A percentile compares a stretch with the other conserved stretches of the same genome.
Evolutionary conservation across 2,113 vertebrate genomes (phyloP).

Genomic region (Parus major): DNA sequence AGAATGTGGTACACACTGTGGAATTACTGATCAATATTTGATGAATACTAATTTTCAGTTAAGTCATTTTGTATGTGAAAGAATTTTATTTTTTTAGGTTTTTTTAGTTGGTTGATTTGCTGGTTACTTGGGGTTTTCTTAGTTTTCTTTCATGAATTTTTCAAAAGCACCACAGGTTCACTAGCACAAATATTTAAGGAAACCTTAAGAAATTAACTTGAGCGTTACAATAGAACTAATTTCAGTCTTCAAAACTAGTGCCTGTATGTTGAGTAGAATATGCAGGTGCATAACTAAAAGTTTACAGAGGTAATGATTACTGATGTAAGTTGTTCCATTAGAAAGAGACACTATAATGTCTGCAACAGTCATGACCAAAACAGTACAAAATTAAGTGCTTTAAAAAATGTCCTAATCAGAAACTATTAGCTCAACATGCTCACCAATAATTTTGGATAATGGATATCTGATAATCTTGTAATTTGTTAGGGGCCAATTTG

Average conservation of each 20-base stretch:
- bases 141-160: not conserved
- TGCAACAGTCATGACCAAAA: not conserved
- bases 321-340: not conserved
- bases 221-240: not conserved
- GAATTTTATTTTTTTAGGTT: accelerated
- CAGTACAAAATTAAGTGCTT: not conserved
- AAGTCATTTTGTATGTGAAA: not conserved
- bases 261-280: not conserved
- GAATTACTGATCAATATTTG: not conserved
- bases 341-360: not conserved
- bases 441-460: not conserved
- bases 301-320: not conserved
- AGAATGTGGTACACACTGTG: not conserved
- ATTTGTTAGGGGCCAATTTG: not conserved
- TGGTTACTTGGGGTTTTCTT: not conserved
- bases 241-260: not conserved
- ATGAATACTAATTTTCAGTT: not conserved
- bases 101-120: not conserved
- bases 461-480: not conserved
- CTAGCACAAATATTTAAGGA: not conserved
- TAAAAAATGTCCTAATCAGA: not conserved
- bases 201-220: not conserved
- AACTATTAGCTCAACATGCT: not conserved
- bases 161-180: not conserved
- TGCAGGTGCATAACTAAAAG: not conserved